phyloP scores from a whole-genome alignment of 2,888 invertebrate genomes.

The Melolontha melolontha region DNA sequence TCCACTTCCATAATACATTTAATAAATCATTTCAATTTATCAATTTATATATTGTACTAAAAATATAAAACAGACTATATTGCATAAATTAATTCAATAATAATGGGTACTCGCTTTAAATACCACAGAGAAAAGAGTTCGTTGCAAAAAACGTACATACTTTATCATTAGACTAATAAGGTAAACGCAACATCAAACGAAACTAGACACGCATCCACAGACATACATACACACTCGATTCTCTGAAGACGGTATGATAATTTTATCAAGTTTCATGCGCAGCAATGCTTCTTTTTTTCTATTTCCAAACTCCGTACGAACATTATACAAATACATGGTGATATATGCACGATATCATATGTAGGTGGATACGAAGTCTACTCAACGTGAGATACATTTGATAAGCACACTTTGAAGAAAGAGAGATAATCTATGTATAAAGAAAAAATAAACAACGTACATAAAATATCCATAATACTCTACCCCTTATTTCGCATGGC shows the following conservation, averaged over 20 bases:
- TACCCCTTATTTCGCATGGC: conserved; percentile 52
- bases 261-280: conserved; percentile 32
- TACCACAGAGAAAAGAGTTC: no score
- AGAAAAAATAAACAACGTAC: conserved; percentile 46
- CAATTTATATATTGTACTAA: no score
- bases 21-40: no score
- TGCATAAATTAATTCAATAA: no score
- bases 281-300: conserved; percentile 49
- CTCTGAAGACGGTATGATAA: conserved; percentile 22
- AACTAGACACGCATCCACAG: no score
- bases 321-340: conserved; percentile 60
- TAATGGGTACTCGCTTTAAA: no score
- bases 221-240: conserved; percentile 4
- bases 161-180: no score
- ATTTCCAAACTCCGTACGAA: conserved; percentile 53
- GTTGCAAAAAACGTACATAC: no score
- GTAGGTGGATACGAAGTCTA: conserved; percentile 60
- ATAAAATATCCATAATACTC: conserved; percentile 53
- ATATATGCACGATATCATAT: conserved; percentile 59
- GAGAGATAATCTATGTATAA: conserved; percentile 50
- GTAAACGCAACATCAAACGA: no score
- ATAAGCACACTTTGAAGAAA: conserved; percentile 39
- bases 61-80: no score
- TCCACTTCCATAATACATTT: no score
- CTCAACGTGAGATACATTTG: conserved; percentile 60